Percentiles rank a stretch among this genome's conserved stretches.
Evolutionary conservation across 2,888 invertebrate genomes (phyloP).

Genomic region (Pristionchus exspectatus): DNA sequence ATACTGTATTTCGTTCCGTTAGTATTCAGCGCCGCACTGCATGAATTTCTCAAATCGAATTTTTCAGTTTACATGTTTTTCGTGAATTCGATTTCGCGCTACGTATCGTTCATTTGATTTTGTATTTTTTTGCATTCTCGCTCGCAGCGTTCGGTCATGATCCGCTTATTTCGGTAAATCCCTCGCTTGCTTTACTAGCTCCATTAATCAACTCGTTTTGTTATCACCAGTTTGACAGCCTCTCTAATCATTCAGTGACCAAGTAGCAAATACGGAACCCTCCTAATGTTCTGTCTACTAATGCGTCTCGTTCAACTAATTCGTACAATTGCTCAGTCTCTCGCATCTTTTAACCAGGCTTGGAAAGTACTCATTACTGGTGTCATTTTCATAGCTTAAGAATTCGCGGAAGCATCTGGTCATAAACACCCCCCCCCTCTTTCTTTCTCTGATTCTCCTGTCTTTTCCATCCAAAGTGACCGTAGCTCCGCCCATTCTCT

Average conservation of each 20-base stretch:
- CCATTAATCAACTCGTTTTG: slow-evolving; percentile 8
- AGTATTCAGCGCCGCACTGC: not conserved
- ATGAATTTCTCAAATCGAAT: not conserved
- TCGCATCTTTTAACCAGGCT: not conserved
- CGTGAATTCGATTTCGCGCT: not conserved
- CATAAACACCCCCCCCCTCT: not conserved
- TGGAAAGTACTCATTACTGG: not conserved
- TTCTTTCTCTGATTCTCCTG: slow-evolving; percentile 44
- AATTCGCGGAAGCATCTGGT: slow-evolving; percentile 17
- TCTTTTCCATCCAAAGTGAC: slow-evolving; percentile 42
- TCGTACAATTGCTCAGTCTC: not conserved
- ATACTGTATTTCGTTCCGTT: not conserved
- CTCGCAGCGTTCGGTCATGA: not conserved
- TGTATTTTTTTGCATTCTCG: not conserved
- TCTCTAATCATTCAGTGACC: not conserved
- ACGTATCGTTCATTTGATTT: not conserved
- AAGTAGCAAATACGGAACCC: slow-evolving; percentile 36
- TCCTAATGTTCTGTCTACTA: slow-evolving; percentile 36
- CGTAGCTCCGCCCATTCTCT: slow-evolving; percentile 26
- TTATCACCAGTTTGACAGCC: not conserved
- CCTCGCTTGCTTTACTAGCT: not conserved
- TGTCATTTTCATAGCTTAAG: slow-evolving; percentile 18
- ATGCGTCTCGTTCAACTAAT: slow-evolving; percentile 39
- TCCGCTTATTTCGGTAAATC: not conserved
- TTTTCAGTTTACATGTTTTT: not conserved